Evolutionary conservation across 2,797 vertebrate genomes (phyloP).

Genomic region (Ibycter americanus): DNA sequence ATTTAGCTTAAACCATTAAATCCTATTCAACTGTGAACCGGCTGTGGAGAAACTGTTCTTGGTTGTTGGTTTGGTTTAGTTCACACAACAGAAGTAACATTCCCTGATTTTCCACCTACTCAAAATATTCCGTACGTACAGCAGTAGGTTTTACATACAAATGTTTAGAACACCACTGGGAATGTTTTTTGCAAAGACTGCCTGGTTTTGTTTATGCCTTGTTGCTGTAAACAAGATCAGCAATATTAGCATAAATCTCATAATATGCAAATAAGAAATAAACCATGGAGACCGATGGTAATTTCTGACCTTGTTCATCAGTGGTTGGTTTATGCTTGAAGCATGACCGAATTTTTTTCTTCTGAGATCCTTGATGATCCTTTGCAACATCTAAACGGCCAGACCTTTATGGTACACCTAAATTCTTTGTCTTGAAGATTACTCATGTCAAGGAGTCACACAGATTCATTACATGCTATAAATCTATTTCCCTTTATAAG

Average conservation of each 20-base stretch:
- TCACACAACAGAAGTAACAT: background rate
- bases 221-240: background rate
- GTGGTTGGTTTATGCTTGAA: background rate
- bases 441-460: background rate
- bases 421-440: background rate
- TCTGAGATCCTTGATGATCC: background rate
- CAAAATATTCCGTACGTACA: fast-evolving
- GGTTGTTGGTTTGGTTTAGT: background rate
- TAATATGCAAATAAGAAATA: background rate
- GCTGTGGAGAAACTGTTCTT: background rate
- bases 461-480: background rate
- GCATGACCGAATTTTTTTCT: background rate
- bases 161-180: background rate
- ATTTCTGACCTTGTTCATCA: background rate
- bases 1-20: background rate
- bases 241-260: background rate
- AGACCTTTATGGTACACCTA: background rate
- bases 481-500: background rate
- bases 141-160: background rate
- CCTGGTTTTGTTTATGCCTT: background rate
- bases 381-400: background rate
- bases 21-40: background rate
- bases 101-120: background rate
- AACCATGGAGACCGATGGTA: background rate
- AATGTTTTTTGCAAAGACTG: background rate